A percentile compares a stretch with the other conserved stretches of the same genome.
Conservation (phyloP, 2,113 vertebrate genomes). For the Spea bombifrons region DNA sequence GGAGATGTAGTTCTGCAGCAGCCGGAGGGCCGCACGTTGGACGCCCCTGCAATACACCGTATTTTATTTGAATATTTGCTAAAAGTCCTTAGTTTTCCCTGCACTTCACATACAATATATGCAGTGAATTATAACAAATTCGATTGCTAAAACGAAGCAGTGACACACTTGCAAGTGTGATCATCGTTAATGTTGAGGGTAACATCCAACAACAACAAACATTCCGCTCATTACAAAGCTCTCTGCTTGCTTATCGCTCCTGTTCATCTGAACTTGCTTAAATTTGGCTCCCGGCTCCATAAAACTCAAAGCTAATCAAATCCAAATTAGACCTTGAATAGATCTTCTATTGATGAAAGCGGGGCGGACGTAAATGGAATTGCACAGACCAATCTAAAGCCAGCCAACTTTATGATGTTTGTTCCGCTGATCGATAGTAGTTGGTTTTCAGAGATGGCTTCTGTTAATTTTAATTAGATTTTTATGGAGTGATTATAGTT, state of each 20-base stretch:
- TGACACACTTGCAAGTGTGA: constrained; percentile 2
- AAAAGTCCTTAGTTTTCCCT: background rate
- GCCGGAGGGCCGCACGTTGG: no score
- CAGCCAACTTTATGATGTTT: no score
- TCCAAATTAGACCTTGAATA: constrained; percentile 28
- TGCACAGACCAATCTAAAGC: background rate
- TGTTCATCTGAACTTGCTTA: constrained; percentile 32
- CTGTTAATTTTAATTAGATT: no score
- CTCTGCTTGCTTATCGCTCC: constrained; percentile 25
- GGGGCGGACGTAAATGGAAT: constrained; percentile 10
- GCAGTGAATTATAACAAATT: background rate
- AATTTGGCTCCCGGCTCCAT: constrained; percentile 27
- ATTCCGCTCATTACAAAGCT: constrained; percentile 30
- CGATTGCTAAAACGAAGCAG: background rate
- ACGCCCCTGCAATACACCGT: no score
- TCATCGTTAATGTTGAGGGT: constrained; percentile 12
- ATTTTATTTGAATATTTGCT: background rate
- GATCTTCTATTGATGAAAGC: constrained; percentile 10
- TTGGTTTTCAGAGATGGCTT: no score
- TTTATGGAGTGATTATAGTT: no score
- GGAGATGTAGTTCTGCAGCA: no score
- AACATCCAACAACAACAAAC: constrained; percentile 36
- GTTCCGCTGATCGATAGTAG: no score
- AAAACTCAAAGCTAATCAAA: constrained; percentile 27
- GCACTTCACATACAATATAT: background rate